Percentiles rank a stretch among this genome's conserved stretches.
phyloP scores from a whole-genome alignment of 2,888 invertebrate genomes.

The Carabus problematicus region DNA sequence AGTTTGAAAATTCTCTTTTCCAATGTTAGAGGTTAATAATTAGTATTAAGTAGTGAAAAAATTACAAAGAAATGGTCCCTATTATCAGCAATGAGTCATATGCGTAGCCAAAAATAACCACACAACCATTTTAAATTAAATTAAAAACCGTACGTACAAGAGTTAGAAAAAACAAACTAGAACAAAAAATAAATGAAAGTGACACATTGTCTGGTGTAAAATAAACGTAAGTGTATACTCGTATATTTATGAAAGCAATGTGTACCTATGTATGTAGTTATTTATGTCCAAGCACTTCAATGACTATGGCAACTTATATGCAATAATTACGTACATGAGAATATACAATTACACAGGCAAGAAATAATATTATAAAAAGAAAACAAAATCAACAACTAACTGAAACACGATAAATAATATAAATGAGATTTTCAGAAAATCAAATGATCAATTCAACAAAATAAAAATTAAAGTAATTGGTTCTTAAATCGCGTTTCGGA shows the following conservation, averaged over 20 bases:
- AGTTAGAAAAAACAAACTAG: too few species aligned
- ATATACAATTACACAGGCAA: constrained; percentile 39
- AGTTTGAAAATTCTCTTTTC: too few species aligned
- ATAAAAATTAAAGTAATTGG: constrained; percentile 27
- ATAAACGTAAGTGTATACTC: constrained; percentile 16
- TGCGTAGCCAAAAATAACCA: too few species aligned
- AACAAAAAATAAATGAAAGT: neutral
- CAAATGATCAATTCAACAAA: constrained; percentile 33
- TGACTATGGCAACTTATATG: constrained; percentile 43
- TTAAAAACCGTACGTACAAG: too few species aligned
- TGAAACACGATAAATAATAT: constrained; percentile 13
- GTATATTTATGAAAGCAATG: neutral
- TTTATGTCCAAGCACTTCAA: constrained; percentile 25
- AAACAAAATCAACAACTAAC: constrained; percentile 31
- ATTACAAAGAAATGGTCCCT: too few species aligned
- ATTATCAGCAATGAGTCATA: too few species aligned
- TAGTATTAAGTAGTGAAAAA: too few species aligned
- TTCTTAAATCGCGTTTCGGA: neutral
- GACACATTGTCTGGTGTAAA: constrained; percentile 10
- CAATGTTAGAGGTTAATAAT: too few species aligned
- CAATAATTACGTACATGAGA: constrained; percentile 35
- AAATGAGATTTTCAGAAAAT: constrained; percentile 33
- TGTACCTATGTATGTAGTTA: constrained; percentile 22
- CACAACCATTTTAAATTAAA: too few species aligned
- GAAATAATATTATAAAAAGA: constrained; percentile 28